Conservation (phyloP, 2,797 vertebrate species). For the Crypturellus tataupa region DNA sequence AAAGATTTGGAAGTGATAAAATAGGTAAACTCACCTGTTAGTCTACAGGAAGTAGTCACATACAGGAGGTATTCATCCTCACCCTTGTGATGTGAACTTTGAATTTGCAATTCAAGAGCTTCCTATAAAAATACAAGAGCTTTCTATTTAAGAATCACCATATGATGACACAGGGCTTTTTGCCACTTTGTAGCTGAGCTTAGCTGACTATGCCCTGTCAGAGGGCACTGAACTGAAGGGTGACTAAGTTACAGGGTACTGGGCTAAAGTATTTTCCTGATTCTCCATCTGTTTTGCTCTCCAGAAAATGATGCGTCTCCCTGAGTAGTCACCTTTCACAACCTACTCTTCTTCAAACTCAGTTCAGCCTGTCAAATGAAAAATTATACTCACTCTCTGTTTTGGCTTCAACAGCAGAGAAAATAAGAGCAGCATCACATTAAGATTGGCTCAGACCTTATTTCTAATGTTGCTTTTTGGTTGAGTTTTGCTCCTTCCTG, state of each 20-base stretch:
- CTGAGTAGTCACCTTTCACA: background rate
- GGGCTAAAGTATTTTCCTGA: background rate
- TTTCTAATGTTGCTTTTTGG: background rate
- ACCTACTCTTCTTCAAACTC: background rate
- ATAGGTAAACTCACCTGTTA: background rate
- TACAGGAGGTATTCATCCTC: background rate
- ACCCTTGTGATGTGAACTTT: background rate
- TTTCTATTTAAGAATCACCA: background rate
- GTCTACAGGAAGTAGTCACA: background rate
- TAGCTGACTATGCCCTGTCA: background rate
- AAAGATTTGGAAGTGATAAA: background rate
- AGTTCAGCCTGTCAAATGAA: background rate
- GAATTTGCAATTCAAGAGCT: background rate
- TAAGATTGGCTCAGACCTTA: background rate
- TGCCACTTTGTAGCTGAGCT: background rate
- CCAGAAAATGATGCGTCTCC: background rate
- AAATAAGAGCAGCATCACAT: background rate
- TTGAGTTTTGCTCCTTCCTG: background rate
- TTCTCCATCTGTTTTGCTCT: slow-evolving; percentile 7
- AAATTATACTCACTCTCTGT: background rate
- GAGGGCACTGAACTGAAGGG: background rate
- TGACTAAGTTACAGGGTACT: background rate
- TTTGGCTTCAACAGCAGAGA: background rate
- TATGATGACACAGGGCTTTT: background rate
- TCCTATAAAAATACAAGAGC: background rate